Evolutionary conservation across 2,888 invertebrate species (phyloP).

Genomic region (Megastigmus dorsalis): DNA sequence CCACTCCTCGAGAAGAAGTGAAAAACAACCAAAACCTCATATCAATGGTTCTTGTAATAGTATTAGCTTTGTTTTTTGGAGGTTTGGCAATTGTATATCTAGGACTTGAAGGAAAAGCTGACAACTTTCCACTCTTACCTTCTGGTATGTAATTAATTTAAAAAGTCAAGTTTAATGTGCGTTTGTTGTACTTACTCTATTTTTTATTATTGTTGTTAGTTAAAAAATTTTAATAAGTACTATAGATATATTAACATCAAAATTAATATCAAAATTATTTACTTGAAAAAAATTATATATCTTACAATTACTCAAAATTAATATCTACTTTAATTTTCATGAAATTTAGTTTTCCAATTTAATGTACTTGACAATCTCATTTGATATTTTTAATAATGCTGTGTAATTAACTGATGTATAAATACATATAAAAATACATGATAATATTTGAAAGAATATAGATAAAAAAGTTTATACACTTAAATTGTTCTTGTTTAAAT

Average conservation of each 20-base stretch:
- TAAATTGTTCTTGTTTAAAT: conserved; percentile 42
- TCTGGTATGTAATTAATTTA: conserved; percentile 67
- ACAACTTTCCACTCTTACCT: conserved; percentile 67
- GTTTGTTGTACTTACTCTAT: conserved; percentile 56
- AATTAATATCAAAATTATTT: conserved; percentile 14
- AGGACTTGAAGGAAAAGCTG: conserved; percentile 72
- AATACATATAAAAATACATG: neutral
- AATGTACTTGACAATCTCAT: conserved; percentile 6
- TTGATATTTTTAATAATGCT: conserved; percentile 5
- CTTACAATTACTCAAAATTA: neutral
- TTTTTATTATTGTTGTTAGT: conserved; percentile 6
- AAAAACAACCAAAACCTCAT: conserved; percentile 71
- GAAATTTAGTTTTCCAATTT: conserved; percentile 4
- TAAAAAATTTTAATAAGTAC: conserved; percentile 12
- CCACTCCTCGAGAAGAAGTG: conserved; percentile 61
- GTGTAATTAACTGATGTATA: conserved; percentile 13
- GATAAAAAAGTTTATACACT: neutral
- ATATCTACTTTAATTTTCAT: conserved; percentile 4
- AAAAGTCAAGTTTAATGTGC: conserved; percentile 7
- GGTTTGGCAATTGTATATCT: conserved; percentile 73
- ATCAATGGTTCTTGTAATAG: conserved; percentile 72
- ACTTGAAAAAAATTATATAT: conserved; percentile 27
- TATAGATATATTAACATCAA: neutral
- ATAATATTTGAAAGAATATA: neutral
- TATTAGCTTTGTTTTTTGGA: conserved; percentile 72